Evolutionary conservation across 2,888 invertebrate genomes (phyloP).

Genomic region (Agrilus cyanescens): DNA sequence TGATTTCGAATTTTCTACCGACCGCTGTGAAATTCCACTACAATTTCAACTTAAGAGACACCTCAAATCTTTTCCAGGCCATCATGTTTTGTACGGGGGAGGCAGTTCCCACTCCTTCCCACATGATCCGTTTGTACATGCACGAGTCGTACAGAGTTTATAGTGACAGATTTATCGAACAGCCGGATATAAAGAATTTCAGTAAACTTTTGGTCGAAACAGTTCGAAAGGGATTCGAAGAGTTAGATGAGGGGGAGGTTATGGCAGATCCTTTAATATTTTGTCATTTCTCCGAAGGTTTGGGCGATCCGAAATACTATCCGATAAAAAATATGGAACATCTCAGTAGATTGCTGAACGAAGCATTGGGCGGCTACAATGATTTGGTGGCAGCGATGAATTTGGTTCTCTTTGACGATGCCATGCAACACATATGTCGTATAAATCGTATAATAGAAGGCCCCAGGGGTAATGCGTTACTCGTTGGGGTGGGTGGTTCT

Average conservation of each 20-base stretch:
- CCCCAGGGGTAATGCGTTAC: conserved; percentile 80
- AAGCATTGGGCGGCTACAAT: conserved; percentile 69
- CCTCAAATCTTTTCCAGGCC: conserved; percentile 91
- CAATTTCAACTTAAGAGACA: conserved; percentile 81
- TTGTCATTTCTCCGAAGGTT: conserved; percentile 84
- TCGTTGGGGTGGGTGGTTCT: conserved; percentile 91
- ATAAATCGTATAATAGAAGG: conserved; percentile 88
- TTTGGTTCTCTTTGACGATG: conserved; percentile 88
- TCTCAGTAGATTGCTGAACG: conserved; percentile 60
- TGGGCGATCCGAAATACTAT: conserved; percentile 86
- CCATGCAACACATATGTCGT: conserved; percentile 84
- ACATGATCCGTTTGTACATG: conserved; percentile 72
- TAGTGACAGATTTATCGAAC: conserved; percentile 79
- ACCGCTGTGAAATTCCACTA: conserved; percentile 95
- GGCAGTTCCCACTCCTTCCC: conserved; percentile 53
- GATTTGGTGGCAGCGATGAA: conserved; percentile 87
- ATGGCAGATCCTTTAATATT: conserved; percentile 71
- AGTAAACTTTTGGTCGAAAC: conserved; percentile 60
- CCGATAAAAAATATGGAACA: conserved; percentile 60
- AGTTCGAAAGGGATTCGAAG: conserved; percentile 67
- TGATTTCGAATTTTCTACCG: conserved; percentile 69
- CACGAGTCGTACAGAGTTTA: conserved; percentile 88
- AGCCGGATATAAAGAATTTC: conserved; percentile 62
- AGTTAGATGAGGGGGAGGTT: conserved; percentile 59
- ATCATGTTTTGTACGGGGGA: conserved; percentile 73